These are phyloP conservation scores for Apogon talboti DNA, from an alignment of 2,797 vertebrate genomes.

Conservation along the genomic window DNA sequence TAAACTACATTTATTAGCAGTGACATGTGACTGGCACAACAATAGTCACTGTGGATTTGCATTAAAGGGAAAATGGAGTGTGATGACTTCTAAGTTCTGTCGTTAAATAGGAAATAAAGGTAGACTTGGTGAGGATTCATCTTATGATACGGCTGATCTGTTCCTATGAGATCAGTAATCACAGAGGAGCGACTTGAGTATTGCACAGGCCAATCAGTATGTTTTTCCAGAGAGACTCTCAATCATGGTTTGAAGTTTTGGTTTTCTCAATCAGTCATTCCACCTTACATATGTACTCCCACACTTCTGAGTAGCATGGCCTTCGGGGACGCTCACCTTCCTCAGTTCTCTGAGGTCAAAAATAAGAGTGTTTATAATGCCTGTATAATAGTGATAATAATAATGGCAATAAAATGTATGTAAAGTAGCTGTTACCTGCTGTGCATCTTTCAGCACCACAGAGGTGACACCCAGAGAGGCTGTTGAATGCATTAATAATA, in stretches of 20 bases:
- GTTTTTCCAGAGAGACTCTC: slow-evolving; percentile 31
- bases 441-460: too few species aligned
- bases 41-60: background rate
- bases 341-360: too few species aligned
- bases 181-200: background rate
- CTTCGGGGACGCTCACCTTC: too few species aligned
- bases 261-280: slow-evolving; percentile 13
- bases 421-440: too few species aligned
- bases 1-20: slow-evolving; percentile 7
- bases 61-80: background rate
- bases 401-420: too few species aligned
- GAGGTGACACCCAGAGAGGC: too few species aligned
- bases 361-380: too few species aligned
- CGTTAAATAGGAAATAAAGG: slow-evolving; percentile 7
- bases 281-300: background rate
- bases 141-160: background rate
- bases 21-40: slow-evolving; percentile 9
- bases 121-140: slow-evolving; percentile 13
- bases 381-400: too few species aligned
- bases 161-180: slow-evolving; percentile 19
- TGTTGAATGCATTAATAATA: too few species aligned
- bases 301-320: too few species aligned
- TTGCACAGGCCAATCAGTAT: background rate
- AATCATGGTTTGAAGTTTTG: slow-evolving; percentile 38
- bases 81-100: background rate